These are phyloP conservation scores for Microcaecilia unicolor DNA, from an alignment of 2,797 vertebrate species.

Conservation along the genomic window DNA sequence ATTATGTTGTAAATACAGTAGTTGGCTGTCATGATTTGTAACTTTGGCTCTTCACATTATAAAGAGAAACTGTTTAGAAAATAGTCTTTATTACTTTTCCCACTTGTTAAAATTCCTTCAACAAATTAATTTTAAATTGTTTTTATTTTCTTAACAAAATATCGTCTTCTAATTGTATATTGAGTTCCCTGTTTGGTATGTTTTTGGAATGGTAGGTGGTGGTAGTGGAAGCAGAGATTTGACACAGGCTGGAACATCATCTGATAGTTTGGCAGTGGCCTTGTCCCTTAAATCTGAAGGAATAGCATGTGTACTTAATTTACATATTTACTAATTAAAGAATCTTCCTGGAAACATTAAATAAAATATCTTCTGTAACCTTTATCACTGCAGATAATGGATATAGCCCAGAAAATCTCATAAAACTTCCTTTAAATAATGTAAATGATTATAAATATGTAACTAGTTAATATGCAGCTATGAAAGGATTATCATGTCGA, in stretches of 20 bases:
- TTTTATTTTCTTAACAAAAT: too few relatives aligned
- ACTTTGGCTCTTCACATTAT: too few relatives aligned
- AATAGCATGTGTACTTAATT: conserved; percentile 51
- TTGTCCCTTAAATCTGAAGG: conserved; percentile 37
- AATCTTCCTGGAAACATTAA: conserved; percentile 61
- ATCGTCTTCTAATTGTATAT: too few relatives aligned
- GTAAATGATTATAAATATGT: conserved; percentile 73
- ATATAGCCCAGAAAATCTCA: conserved; percentile 64
- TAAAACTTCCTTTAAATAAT: conserved; percentile 69
- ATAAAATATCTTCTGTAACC: conserved; percentile 64
- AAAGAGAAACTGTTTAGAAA: too few relatives aligned
- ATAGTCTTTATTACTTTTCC: too few relatives aligned
- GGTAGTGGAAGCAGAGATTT: neutral
- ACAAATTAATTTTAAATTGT: too few relatives aligned
- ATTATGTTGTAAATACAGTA: too few relatives aligned
- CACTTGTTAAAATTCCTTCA: too few relatives aligned
- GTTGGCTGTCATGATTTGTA: too few relatives aligned
- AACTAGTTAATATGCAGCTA: conserved; percentile 75
- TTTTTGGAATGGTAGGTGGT: too few relatives aligned
- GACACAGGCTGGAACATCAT: conserved; percentile 16
- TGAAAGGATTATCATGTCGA: conserved; percentile 63
- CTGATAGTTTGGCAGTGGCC: conserved; percentile 28
- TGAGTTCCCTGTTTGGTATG: too few relatives aligned
- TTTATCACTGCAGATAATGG: conserved; percentile 67
- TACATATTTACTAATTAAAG: conserved; percentile 73